phyloP scores from a whole-genome alignment of 2,888 invertebrate species.

The Chorisops tibialis region DNA sequence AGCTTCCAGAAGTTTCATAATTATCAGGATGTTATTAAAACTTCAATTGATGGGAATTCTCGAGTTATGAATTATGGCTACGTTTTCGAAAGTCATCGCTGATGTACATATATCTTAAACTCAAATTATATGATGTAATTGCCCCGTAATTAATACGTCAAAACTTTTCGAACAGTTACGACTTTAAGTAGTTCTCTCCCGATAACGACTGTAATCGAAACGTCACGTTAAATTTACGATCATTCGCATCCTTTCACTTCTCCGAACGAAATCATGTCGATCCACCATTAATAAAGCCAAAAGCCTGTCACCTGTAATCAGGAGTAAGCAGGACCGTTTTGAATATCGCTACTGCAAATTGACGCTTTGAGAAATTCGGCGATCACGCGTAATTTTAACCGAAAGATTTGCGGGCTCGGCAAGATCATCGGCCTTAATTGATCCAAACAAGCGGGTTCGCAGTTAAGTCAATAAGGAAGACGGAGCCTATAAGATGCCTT shows the following conservation, averaged over 20 bases:
- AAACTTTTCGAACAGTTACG: constrained; percentile 23
- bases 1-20: too few relatives aligned
- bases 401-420: not conserved
- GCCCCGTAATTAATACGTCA: too few relatives aligned
- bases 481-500: constrained; percentile 1
- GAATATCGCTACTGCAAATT: constrained; percentile 15
- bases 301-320: constrained; percentile 23
- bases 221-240: constrained; percentile 23
- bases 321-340: constrained; percentile 23
- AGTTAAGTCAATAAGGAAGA: constrained; percentile 20
- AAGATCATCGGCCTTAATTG: not conserved
- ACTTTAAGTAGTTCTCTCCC: constrained; percentile 20
- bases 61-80: too few relatives aligned
- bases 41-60: too few relatives aligned
- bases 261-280: constrained; percentile 21
- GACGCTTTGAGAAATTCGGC: not conserved
- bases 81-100: too few relatives aligned
- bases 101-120: too few relatives aligned
- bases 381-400: too few relatives aligned
- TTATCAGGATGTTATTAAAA: too few relatives aligned
- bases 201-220: constrained; percentile 18
- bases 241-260: constrained; percentile 19
- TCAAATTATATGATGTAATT: too few relatives aligned
- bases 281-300: constrained; percentile 14
- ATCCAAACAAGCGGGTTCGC: constrained; percentile 1